Evolutionary conservation across 2,113 vertebrate species (phyloP).

Genomic region (Loxodonta africana): DNA sequence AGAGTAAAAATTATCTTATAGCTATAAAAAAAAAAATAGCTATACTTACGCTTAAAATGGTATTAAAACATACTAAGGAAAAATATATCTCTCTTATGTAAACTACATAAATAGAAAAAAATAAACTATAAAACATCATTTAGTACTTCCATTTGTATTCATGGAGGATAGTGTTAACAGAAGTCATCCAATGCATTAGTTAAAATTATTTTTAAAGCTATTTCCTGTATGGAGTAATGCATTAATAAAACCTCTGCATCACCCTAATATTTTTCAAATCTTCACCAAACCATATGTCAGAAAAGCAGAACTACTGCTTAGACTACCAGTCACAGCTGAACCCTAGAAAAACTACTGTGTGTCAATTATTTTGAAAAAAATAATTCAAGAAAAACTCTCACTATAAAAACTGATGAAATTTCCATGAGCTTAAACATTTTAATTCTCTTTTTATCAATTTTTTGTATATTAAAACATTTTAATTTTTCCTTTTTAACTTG

Average conservation of each 20-base stretch:
- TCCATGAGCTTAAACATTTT: not conserved
- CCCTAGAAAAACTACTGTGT: not conserved
- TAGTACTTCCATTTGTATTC: not conserved
- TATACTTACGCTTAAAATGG: not conserved
- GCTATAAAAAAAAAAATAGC: not conserved
- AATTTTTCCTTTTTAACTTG: not conserved
- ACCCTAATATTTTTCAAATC: not conserved
- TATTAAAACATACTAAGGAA: not conserved
- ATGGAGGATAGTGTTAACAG: not conserved
- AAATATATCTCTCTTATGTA: not conserved
- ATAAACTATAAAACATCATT: not conserved
- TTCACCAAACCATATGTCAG: not conserved
- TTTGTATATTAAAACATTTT: not conserved
- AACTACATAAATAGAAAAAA: not conserved
- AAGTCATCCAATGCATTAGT: not conserved
- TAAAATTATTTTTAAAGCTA: not conserved
- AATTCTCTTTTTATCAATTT: not conserved
- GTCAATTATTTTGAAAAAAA: not conserved
- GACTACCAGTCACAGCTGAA: not conserved
- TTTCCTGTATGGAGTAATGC: not conserved
- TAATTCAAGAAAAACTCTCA: not conserved
- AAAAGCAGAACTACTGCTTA: not conserved
- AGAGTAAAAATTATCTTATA: not conserved
- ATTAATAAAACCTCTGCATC: not conserved
- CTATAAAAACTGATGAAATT: not conserved